Evolutionary conservation across 2,888 invertebrate species (phyloP).

Genomic region (Hypomecis atomaria): DNA sequence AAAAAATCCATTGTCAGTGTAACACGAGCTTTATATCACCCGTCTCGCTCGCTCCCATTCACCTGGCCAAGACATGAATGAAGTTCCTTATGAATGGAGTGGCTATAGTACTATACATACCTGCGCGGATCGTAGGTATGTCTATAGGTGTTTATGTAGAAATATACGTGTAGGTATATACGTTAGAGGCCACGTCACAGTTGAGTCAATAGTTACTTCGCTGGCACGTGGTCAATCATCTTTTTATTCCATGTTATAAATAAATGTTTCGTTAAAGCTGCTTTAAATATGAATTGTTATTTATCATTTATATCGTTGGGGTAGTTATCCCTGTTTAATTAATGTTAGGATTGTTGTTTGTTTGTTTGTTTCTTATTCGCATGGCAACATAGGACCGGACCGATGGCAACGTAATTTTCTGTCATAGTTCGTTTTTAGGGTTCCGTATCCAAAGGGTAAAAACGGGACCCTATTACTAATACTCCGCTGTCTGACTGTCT

Average conservation of each 20-base stretch:
- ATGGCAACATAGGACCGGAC: too few relatives aligned
- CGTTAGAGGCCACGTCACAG: conserved; percentile 51
- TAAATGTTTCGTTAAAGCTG: conserved; percentile 46
- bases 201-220: conserved; percentile 17
- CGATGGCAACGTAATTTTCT: too few relatives aligned
- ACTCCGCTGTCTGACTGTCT: too few relatives aligned
- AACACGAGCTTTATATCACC: conserved; percentile 73
- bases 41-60: conserved; percentile 81
- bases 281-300: conserved; percentile 22
- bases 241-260: conserved; percentile 58
- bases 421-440: too few relatives aligned
- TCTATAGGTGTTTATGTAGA: conserved; percentile 66
- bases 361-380: too few relatives aligned
- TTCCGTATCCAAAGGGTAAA: too few relatives aligned
- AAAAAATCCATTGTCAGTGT: conserved; percentile 74
- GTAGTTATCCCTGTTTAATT: not conserved
- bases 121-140: conserved; percentile 60
- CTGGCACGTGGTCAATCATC: conserved; percentile 69
- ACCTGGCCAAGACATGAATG: conserved; percentile 79
- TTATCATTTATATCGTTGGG: conserved; percentile 9
- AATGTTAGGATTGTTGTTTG: too few relatives aligned
- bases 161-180: conserved; percentile 61
- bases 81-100: conserved; percentile 84
- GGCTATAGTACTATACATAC: conserved; percentile 80
- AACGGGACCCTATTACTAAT: too few relatives aligned